A percentile compares a stretch with the other conserved stretches of the same genome.
Conservation (phyloP, 2,888 invertebrate genomes). For the Sphaeridia pumilis region DNA sequence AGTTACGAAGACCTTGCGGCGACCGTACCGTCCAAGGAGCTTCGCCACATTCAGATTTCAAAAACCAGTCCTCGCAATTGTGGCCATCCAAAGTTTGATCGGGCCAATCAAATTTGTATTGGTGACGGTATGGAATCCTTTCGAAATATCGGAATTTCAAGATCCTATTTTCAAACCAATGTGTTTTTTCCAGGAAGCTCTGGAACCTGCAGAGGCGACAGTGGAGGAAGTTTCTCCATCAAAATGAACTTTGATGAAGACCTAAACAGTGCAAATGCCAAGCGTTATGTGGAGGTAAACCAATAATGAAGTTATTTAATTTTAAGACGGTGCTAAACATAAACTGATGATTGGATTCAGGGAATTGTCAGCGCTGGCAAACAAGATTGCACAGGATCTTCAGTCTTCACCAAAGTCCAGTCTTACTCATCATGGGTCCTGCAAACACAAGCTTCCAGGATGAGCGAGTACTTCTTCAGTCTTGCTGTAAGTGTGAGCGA, state of each 20-base stretch:
- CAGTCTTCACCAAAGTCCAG: not conserved
- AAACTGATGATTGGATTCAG: not conserved
- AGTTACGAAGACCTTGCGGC: not conserved
- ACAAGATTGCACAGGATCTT: not conserved
- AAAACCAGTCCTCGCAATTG: not conserved
- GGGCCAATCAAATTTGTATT: not conserved
- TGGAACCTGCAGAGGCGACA: not conserved
- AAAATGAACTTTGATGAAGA: not conserved
- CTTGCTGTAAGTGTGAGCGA: too few species aligned
- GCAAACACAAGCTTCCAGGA: not conserved
- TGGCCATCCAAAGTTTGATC: not conserved
- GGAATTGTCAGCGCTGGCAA: not conserved
- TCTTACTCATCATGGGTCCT: not conserved
- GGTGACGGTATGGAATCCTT: too few species aligned
- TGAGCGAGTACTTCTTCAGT: not conserved
- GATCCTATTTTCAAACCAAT: too few species aligned
- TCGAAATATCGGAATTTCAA: too few species aligned
- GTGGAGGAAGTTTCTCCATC: not conserved
- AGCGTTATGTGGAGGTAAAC: not conserved
- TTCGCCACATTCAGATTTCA: not conserved
- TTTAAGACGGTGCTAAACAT: not conserved
- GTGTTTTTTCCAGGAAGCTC: not conserved
- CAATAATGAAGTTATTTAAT: not conserved
- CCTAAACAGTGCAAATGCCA: not conserved
- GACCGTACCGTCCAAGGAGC: not conserved